A percentile compares a stretch with the other conserved stretches of the same genome.
Evolutionary conservation across 2,888 invertebrate genomes (phyloP).

Genomic region (Drosophila stalkeri): DNA sequence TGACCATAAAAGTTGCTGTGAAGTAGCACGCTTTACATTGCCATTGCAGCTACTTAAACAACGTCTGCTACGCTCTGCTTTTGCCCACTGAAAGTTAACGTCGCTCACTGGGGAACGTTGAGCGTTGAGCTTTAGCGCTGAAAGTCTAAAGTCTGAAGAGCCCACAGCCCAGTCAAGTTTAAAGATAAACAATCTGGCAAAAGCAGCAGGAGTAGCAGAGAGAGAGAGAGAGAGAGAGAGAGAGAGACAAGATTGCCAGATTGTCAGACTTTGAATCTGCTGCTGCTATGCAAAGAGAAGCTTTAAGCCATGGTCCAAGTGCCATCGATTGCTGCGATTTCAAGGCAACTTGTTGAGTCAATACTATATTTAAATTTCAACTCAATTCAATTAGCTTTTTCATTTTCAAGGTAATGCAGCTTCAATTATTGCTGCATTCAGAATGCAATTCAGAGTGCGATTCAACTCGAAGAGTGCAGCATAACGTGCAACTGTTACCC

Average conservation of each 20-base stretch:
- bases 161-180: conserved; percentile 62
- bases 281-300: neutral
- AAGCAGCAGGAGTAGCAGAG: conserved; percentile 23
- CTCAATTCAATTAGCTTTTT: conserved; percentile 1
- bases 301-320: neutral
- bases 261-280: conserved; percentile 12
- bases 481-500: conserved; percentile 19
- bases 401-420: neutral
- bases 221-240: no score
- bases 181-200: conserved; percentile 70
- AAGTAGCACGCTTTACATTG: conserved; percentile 73
- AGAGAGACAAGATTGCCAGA: conserved; percentile 11
- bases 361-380: conserved; percentile 1
- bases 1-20: conserved; percentile 79
- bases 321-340: neutral
- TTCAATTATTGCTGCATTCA: conserved; percentile 14
- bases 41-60: conserved; percentile 62
- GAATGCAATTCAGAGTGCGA: conserved; percentile 45
- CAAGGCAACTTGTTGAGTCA: neutral
- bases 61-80: conserved; percentile 4
- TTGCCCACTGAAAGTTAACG: conserved; percentile 60
- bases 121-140: conserved; percentile 40
- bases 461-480: conserved; percentile 17
- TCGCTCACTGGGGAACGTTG: conserved; percentile 58
- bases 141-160: conserved; percentile 72